Evolutionary conservation across 2,113 vertebrate genomes (phyloP).

Genomic region (Oriolus oriolus): DNA sequence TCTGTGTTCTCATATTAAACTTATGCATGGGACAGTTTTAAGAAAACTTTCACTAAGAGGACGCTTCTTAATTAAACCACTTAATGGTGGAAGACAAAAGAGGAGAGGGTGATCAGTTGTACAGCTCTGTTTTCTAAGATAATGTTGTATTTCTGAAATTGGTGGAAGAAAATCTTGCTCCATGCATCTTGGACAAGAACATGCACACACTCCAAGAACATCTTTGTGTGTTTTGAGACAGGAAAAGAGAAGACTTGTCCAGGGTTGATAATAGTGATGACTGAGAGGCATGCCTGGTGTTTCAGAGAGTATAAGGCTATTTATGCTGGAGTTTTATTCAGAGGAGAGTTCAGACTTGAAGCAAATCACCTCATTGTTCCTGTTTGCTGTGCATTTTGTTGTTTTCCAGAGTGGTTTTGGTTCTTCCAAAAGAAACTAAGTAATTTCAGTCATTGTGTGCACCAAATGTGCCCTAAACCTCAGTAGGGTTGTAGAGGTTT

Average conservation of each 20-base stretch:
- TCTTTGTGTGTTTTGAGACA: neutral
- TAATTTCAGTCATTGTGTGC: rapidly evolving
- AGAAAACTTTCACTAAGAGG: neutral
- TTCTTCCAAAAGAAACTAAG: neutral
- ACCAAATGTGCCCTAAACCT: neutral
- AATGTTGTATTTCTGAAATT: neutral
- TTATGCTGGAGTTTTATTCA: neutral
- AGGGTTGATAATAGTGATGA: neutral
- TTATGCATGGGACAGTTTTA: neutral
- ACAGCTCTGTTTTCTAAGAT: neutral
- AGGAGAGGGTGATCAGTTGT: neutral
- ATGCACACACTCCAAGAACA: neutral
- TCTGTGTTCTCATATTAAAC: neutral
- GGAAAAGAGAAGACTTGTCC: neutral
- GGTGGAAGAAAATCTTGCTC: neutral
- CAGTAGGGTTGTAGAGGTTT: neutral
- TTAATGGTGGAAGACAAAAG: neutral
- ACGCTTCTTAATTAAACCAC: neutral
- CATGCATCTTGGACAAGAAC: neutral
- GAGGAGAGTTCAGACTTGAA: neutral
- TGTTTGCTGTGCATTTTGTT: neutral
- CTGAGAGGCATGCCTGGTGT: neutral
- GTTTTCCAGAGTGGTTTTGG: neutral
- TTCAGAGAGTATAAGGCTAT: neutral
- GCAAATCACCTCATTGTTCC: neutral